phyloP scores from a whole-genome alignment of 64 coral and sea anemone genomes.

The Trachythela sp. region DNA sequence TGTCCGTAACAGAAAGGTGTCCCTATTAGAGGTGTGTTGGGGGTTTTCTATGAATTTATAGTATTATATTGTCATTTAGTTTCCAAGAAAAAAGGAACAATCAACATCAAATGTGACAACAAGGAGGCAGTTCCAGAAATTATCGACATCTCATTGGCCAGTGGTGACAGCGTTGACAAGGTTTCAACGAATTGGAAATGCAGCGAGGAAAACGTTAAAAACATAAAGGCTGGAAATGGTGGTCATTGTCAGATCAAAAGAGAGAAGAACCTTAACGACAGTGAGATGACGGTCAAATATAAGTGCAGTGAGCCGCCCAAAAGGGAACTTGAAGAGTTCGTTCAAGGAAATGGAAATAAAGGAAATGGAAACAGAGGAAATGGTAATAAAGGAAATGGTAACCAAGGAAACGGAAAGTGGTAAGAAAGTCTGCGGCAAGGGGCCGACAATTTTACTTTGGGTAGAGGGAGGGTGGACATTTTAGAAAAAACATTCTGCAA shows the following conservation, averaged over 20 bases:
- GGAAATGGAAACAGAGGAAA: too few relatives aligned
- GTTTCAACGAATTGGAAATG: not conserved
- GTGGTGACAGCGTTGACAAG: not conserved
- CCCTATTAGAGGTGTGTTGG: not conserved
- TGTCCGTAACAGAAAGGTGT: too few relatives aligned
- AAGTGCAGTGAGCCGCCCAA: not conserved
- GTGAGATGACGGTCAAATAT: not conserved
- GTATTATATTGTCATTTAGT: not conserved
- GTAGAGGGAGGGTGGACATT: too few relatives aligned
- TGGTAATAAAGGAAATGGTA: too few relatives aligned
- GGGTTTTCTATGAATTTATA: not conserved
- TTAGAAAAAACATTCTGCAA: too few relatives aligned
- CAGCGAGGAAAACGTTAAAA: not conserved
- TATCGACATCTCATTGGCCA: not conserved
- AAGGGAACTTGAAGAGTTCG: not conserved
- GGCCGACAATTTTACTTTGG: too few relatives aligned
- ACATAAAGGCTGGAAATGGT: not conserved
- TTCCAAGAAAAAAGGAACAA: not conserved
- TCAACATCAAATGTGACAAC: not conserved
- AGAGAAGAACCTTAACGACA: not conserved
- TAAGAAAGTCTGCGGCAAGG: too few relatives aligned
- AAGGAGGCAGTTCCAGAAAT: not conserved
- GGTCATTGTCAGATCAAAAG: not conserved
- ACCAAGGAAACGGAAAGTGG: too few relatives aligned
- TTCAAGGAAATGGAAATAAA: not conserved